Percentiles rank a stretch among this genome's conserved stretches.
These are phyloP conservation scores for Lutjanus argentimaculatus DNA, from an alignment of 2,797 vertebrate species.

Conservation along the genomic window DNA sequence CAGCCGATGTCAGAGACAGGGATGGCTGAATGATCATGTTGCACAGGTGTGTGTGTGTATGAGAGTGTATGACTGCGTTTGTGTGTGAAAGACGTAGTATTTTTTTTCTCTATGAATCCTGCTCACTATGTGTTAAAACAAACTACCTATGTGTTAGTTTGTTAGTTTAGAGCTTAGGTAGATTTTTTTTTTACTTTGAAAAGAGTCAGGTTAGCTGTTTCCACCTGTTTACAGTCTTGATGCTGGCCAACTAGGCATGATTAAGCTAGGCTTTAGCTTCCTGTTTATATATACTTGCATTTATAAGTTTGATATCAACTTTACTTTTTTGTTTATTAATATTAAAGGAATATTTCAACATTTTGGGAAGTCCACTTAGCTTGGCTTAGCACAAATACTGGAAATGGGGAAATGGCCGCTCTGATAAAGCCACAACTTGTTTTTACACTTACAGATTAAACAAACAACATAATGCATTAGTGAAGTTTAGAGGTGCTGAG, in stretches of 20 bases:
- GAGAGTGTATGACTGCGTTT: constrained; percentile 16
- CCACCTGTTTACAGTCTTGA: no score
- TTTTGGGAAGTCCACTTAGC: neutral
- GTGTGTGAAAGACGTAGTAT: neutral
- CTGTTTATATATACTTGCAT: no score
- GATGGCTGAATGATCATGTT: constrained; percentile 58
- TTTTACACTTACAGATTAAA: neutral
- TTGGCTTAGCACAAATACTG: neutral
- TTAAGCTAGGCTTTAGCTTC: no score
- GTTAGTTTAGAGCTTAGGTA: neutral
- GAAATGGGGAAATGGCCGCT: neutral
- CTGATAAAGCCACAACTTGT: neutral
- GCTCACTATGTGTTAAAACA: neutral
- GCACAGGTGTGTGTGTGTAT: constrained; percentile 63
- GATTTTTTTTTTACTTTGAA: neutral
- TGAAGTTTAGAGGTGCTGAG: neutral
- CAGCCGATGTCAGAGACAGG: constrained; percentile 51
- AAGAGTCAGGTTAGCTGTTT: no score
- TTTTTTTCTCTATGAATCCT: neutral
- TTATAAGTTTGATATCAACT: no score
- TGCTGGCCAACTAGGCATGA: no score
- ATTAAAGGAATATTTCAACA: neutral
- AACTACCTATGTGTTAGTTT: no score
- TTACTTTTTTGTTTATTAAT: no score
- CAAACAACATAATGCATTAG: neutral